These are phyloP conservation scores for Malthinus seriepunctatus DNA, from an alignment of 2,888 invertebrate genomes.

Conservation along the genomic window DNA sequence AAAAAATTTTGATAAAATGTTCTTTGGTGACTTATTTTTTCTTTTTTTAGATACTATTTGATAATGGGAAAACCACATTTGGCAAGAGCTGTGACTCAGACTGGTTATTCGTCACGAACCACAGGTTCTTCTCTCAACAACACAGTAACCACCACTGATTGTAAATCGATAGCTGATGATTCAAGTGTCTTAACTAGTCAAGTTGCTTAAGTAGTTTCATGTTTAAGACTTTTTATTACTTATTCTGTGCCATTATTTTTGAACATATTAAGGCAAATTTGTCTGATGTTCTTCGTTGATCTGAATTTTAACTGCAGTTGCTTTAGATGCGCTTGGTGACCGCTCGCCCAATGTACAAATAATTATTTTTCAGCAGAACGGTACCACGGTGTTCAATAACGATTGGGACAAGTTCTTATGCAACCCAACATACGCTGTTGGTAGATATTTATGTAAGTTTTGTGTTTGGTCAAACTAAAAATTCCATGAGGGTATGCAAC, in stretches of 20 bases:
- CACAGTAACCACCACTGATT: slow-evolving; percentile 7
- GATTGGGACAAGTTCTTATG: no score
- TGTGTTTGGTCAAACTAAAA: no score
- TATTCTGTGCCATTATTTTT: neutral
- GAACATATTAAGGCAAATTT: neutral
- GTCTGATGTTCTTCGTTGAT: neutral
- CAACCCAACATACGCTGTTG: no score
- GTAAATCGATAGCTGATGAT: slow-evolving; percentile 19
- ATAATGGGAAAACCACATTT: slow-evolving; percentile 30
- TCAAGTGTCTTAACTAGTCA: slow-evolving; percentile 23
- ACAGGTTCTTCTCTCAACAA: slow-evolving; percentile 18
- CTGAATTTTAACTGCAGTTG: neutral
- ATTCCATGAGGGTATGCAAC: no score
- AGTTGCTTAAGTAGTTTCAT: slow-evolving; percentile 13
- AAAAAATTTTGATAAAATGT: slow-evolving; percentile 8
- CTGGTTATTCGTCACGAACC: slow-evolving; percentile 23
- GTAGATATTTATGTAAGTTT: no score
- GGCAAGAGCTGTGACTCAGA: slow-evolving; percentile 25
- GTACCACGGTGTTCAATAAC: no score
- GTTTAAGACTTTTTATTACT: neutral
- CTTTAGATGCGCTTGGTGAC: neutral
- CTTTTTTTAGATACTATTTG: slow-evolving; percentile 26
- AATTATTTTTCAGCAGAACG: neutral
- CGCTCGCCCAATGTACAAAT: neutral
- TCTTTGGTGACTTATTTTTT: neutral